phyloP scores from a whole-genome alignment of 1,140 invertebrate species.

The Bilobella aurantiaca region DNA sequence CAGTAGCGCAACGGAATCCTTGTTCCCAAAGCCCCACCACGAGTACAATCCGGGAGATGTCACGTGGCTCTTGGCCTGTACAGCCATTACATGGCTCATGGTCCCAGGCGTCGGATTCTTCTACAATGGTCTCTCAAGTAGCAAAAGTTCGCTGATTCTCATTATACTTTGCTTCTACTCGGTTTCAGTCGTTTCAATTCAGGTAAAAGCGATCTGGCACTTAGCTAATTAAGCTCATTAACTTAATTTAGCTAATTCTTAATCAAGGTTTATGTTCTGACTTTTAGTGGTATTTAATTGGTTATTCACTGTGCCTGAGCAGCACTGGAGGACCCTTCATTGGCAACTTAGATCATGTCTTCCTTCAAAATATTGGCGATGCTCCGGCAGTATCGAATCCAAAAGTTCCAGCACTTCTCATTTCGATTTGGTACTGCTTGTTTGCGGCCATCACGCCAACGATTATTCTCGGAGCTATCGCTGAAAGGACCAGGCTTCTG shows the following conservation, averaged over 20 bases:
- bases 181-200: constrained; percentile 26
- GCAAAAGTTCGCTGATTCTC: constrained; percentile 24
- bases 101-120: constrained; percentile 26
- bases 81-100: constrained; percentile 29
- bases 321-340: constrained; percentile 25
- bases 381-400: constrained; percentile 13
- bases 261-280: constrained; percentile 6
- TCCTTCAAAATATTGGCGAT: constrained; percentile 22
- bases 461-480: constrained; percentile 30
- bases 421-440: constrained; percentile 31
- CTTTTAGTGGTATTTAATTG: constrained; percentile 30
- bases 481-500: constrained; percentile 23
- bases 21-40: background rate
- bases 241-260: background rate
- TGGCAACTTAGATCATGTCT: constrained; percentile 24
- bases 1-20: background rate
- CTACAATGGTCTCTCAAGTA: constrained; percentile 31
- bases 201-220: constrained; percentile 15
- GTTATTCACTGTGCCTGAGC: constrained; percentile 28
- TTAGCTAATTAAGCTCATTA: background rate
- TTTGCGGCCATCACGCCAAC: constrained; percentile 32
- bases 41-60: constrained; percentile 21
- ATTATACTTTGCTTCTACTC: constrained; percentile 28
- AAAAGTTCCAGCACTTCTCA: constrained; percentile 24
- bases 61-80: constrained; percentile 24